A percentile compares a stretch with the other conserved stretches of the same genome.
Conservation (phyloP, 2,888 invertebrate species). For the Galerucella pusilla region DNA sequence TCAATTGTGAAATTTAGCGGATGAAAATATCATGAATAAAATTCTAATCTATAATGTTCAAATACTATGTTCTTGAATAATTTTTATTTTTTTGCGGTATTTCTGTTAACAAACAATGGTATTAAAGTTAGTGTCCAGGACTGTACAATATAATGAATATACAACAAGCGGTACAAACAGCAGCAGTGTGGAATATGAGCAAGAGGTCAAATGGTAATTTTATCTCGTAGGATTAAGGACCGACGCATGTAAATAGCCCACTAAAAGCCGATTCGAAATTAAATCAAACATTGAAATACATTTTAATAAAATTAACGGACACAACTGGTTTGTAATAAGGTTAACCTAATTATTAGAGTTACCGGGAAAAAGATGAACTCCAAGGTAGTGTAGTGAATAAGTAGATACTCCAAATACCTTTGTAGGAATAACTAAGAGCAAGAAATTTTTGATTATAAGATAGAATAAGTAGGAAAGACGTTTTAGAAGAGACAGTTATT, state of each 20-base stretch:
- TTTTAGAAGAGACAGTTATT: no score
- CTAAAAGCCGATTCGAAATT: slow-evolving; percentile 36
- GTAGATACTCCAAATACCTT: no score
- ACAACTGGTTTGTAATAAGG: neutral
- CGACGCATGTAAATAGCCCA: slow-evolving; percentile 33
- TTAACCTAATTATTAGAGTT: neutral
- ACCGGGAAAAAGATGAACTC: neutral
- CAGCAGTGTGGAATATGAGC: slow-evolving; percentile 30
- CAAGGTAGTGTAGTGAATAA: neutral
- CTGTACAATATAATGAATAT: slow-evolving; percentile 24
- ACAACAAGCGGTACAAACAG: slow-evolving; percentile 13
- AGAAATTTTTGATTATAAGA: no score
- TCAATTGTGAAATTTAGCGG: no score
- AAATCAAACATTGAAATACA: slow-evolving; percentile 27
- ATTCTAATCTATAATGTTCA: no score
- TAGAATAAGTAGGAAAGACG: no score
- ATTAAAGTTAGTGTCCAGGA: neutral
- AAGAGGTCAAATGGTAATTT: slow-evolving; percentile 31
- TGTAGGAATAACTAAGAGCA: no score
- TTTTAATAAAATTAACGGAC: slow-evolving; percentile 5
- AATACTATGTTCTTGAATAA: no score
- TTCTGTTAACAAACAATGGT: no score
- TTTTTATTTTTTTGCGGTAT: no score
- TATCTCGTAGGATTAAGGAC: slow-evolving; percentile 33
- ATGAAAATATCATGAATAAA: no score